Base-by-base conservation (phyloP, 2,797 vertebrate genomes). In the Remorina albescens region DNA sequence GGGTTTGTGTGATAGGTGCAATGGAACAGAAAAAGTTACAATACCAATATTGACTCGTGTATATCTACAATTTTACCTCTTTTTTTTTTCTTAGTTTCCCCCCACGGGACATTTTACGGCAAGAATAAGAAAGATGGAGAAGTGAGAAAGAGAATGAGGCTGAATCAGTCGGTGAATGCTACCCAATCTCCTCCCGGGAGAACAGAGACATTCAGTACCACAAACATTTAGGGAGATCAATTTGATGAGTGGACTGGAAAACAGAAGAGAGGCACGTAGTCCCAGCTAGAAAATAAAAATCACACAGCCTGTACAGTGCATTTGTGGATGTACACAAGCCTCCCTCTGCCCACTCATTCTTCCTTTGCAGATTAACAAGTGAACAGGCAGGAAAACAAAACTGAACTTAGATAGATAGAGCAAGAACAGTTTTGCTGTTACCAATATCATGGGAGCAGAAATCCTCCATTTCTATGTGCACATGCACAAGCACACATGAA, bases 151-250 rank as follows among this genome's bases (percentile, higher is more conserved):
- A 67, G 55, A 60, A 64, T 15, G 47, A 23, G 56, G 49, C 23
- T 26, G 57, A 82, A 64, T 78, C 67, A 64, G 74, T 67, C 63
- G 28, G 70, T 12, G 74, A 76, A 47, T 69, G 28, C 34, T 5
- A 34, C 4, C 75, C 55, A n/a, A n/a, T 50, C 55, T 81, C 32
- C 76, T 86, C 81, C 77, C 8, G 0, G 56, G 76, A 77, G 58
- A 39, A 58, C 37, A 62, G 59, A 63, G 74, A 75, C 61, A 49
- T 68, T 84, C 67, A 62, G 70, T 32, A 70, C 60, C 65, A 49
- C 81, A 80, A 83, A 83, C 76, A 80, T 79, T 74, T 56, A 53
- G 44, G 59, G 36, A 42, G 81, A 90, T 86, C 82, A 78, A 86
- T 88, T 76, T 82, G 85, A 85, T 42, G 54, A 85, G 51, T 51